Conservation (phyloP, 2,888 invertebrate genomes). For the Mamestra brassicae region DNA sequence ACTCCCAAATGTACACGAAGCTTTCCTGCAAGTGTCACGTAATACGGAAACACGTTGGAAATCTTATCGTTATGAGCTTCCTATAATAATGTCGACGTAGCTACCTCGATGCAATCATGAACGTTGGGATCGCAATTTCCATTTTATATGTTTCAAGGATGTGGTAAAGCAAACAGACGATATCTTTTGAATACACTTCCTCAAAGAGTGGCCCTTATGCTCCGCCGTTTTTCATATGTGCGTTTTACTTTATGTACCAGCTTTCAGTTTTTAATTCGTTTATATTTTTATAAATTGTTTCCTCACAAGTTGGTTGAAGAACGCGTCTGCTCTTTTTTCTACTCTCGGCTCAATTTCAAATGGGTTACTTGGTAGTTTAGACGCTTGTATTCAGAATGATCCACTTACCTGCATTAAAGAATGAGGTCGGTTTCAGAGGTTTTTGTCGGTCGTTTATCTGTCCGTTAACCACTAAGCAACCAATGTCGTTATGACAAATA, state of each 20-base stretch:
- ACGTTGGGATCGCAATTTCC: not conserved
- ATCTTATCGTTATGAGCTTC: not conserved
- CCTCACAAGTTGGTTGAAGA: not conserved
- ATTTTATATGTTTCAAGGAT: not conserved
- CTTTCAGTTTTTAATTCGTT: not conserved
- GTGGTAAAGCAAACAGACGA: not conserved
- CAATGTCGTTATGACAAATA: too few species aligned
- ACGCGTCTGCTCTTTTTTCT: not conserved
- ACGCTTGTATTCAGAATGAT: not conserved
- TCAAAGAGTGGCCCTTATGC: not conserved
- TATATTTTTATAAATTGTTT: not conserved
- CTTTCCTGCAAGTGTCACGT: not conserved
- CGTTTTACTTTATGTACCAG: not conserved
- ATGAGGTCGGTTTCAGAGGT: too few species aligned
- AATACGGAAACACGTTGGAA: not conserved
- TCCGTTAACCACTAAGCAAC: too few species aligned
- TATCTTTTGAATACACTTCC: not conserved
- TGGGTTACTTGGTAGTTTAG: not conserved
- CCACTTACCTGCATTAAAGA: not conserved
- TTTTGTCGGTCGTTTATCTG: too few species aligned
- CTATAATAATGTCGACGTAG: not conserved
- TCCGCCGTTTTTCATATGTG: not conserved
- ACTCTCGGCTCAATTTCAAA: not conserved
- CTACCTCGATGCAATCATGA: conserved; percentile 1
- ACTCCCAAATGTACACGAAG: not conserved